Base-by-base conservation (phyloP, 2,888 invertebrate species). In the Branchipolynoe longqiensis region DNA sequence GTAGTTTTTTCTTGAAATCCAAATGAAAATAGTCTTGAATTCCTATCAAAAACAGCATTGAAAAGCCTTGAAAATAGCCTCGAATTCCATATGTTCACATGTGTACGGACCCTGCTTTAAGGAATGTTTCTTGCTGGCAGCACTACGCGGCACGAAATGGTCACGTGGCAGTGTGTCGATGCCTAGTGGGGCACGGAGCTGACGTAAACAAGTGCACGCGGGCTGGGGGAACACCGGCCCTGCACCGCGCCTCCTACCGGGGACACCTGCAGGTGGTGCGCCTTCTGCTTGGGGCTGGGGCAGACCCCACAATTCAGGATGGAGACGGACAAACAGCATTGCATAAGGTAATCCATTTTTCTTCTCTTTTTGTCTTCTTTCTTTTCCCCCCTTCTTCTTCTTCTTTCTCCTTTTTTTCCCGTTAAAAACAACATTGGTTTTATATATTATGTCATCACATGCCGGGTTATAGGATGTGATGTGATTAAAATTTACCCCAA, bases 81-180 rank as follows among this genome's bases (percentile, higher is more conserved):
- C n/a, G n/a, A n/a, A n/a, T n/a, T n/a, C n/a, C n/a, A n/a, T n/a
- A n/a, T n/a, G n/a, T n/a, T n/a, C n/a, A n/a, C n/a, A n/a, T n/a
- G n/a, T n/a, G n/a, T n/a, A n/a, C n/a, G n/a, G n/a, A n/a, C n/a
- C n/a, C n/a, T n/a, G n/a, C n/a, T n/a, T n/a, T n/a, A n/a, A n/a
- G n/a, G n/a, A n/a, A n/a, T n/a, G n/a, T n/a, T n/a, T n/a, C n/a
- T n/a, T n/a, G n/a, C n/a, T n/a, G n/a, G n/a, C 89, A 94, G 94
- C 98, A 98, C 94, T 98, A 98, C 95, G 97, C 98, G 4, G 96
- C 97, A 74, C 95, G 98, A 73, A 96, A 96, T 94, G 97, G 97
- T 14, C 95, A 97, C 92, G 91, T 95, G 22, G 94, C 95, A 78
- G 95, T 97, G 85, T 97, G 97, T 92, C 94, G 95, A 90, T 92